These are phyloP conservation scores for Grammomys surdaster DNA, from an alignment of 2,113 vertebrate species.

Conservation along the genomic window DNA sequence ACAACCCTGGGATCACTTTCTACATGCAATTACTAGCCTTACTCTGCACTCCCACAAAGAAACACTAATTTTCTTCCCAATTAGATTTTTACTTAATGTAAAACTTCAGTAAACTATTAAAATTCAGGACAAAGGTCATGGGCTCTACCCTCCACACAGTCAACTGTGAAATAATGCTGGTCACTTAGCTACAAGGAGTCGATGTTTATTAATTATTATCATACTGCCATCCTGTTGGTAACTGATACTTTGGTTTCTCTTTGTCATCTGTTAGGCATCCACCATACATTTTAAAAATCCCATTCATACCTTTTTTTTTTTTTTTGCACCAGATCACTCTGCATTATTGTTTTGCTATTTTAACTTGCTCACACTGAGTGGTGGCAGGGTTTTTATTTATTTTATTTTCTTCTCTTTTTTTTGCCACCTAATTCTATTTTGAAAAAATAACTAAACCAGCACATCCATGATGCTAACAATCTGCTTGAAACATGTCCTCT, in stretches of 20 bases:
- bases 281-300: slow-evolving; percentile 77
- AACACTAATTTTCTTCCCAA: slow-evolving; percentile 85
- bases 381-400: slow-evolving; percentile 41
- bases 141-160: slow-evolving; percentile 82
- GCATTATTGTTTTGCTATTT: slow-evolving; percentile 79
- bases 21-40: slow-evolving; percentile 76
- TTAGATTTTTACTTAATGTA: slow-evolving; percentile 88
- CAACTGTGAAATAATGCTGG: slow-evolving; percentile 87
- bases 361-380: slow-evolving; percentile 57
- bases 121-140: slow-evolving; percentile 87
- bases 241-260: slow-evolving; percentile 83
- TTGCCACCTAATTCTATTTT: slow-evolving; percentile 81
- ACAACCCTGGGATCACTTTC: slow-evolving; percentile 73
- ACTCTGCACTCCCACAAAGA: slow-evolving; percentile 73
- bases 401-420: slow-evolving; percentile 60
- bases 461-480: slow-evolving; percentile 72
- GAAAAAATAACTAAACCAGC: slow-evolving; percentile 82
- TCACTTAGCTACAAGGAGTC: slow-evolving; percentile 79
- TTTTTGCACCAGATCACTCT: slow-evolving; percentile 81
- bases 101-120: slow-evolving; percentile 88
- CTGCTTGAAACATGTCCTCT: slow-evolving; percentile 9
- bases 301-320: slow-evolving; percentile 81
- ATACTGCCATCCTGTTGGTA: slow-evolving; percentile 74
- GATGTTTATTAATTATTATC: slow-evolving; percentile 87
- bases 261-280: slow-evolving; percentile 76